Percentiles rank a stretch among this genome's conserved stretches.
Evolutionary conservation across 2,797 vertebrate species (phyloP).

Genomic region (Rhyacichthys aspro): DNA sequence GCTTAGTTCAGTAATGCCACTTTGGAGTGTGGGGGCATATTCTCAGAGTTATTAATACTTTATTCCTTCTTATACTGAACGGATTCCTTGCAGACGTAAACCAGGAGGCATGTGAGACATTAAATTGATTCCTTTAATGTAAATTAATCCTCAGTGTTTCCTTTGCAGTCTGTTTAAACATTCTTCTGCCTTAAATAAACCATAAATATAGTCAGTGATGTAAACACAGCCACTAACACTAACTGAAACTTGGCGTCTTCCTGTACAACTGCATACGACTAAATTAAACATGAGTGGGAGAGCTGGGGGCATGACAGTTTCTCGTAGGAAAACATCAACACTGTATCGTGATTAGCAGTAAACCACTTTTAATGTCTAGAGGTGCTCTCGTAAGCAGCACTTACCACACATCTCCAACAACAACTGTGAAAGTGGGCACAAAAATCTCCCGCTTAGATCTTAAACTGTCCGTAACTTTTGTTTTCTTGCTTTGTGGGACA

Average conservation of each 20-base stretch:
- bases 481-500: no score
- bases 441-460: neutral
- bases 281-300: conserved; percentile 28
- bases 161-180: conserved; percentile 47
- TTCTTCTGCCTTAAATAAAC: conserved; percentile 36
- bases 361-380: conserved; percentile 1
- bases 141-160: conserved; percentile 16
- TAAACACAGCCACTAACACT: conserved; percentile 36
- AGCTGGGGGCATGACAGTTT: conserved; percentile 2
- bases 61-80: conserved; percentile 12
- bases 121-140: conserved; percentile 2
- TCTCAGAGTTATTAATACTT: conserved; percentile 29
- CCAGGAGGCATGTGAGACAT: conserved; percentile 3
- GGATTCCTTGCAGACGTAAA: conserved; percentile 9
- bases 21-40: conserved; percentile 13
- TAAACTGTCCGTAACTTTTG: neutral
- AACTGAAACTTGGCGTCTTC: conserved; percentile 11
- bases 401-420: conserved; percentile 12
- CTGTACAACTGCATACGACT: conserved; percentile 27
- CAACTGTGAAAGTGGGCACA: neutral
- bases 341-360: conserved; percentile 14
- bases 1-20: conserved; percentile 15
- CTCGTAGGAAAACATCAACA: conserved; percentile 18
- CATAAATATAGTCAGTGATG: conserved; percentile 33
- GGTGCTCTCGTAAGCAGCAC: neutral